Percentiles rank a stretch among this genome's conserved stretches.
These are phyloP conservation scores for Sinocyclocheilus maitianheensis DNA, from an alignment of 2,113 vertebrate species.

Conservation along the genomic window DNA sequence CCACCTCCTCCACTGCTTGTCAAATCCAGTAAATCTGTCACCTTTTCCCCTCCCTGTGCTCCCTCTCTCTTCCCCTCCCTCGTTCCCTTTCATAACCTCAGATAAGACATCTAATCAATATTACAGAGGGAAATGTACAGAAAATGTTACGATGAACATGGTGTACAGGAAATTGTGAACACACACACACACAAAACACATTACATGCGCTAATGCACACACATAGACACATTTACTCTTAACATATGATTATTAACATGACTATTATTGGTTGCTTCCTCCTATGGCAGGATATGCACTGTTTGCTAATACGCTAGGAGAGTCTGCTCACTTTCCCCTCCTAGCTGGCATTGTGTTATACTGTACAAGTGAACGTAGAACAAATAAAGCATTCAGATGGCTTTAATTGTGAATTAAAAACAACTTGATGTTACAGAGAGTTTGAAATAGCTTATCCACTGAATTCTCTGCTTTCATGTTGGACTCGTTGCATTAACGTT, in stretches of 20 bases:
- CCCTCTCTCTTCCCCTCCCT: constrained; percentile 55
- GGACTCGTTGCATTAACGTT: constrained; percentile 52
- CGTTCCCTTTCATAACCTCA: constrained; percentile 44
- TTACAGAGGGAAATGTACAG: constrained; percentile 54
- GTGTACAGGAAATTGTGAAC: constrained; percentile 40
- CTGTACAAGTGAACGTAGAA: constrained; percentile 50
- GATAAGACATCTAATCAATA: constrained; percentile 48
- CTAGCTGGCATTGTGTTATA: constrained; percentile 58
- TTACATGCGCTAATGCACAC: constrained; percentile 27
- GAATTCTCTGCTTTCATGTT: constrained; percentile 60
- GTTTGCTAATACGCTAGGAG: constrained; percentile 76
- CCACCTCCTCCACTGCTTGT: constrained; percentile 94
- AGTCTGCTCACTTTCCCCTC: constrained; percentile 63
- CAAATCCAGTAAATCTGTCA: constrained; percentile 90
- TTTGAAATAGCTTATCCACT: constrained; percentile 58
- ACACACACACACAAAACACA: constrained; percentile 45
- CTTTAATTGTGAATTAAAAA: constrained; percentile 56
- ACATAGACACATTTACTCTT: constrained; percentile 34
- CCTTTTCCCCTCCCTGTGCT: constrained; percentile 20
- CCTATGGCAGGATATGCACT: constrained; percentile 96
- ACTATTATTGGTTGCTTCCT: constrained; percentile 91
- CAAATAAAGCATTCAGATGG: constrained; percentile 44
- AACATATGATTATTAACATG: constrained; percentile 47
- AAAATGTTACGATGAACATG: constrained; percentile 57
- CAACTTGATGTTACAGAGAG: constrained; percentile 59